phyloP scores from a whole-genome alignment of 2,888 invertebrate species.

The Polydrusus pterygomalis region DNA sequence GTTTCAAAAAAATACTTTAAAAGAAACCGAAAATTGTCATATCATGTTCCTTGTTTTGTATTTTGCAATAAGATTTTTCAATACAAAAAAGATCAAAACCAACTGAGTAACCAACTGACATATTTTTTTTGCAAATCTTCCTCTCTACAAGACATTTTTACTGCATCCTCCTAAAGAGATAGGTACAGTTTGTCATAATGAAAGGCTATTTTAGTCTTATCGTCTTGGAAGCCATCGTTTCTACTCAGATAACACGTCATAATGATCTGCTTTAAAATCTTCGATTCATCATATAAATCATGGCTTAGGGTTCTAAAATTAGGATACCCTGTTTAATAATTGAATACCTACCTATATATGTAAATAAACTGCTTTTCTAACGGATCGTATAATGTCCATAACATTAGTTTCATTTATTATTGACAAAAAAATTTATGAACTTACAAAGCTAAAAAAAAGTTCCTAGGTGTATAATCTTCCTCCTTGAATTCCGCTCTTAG shows the following conservation, averaged over 20 bases:
- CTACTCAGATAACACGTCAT: slow-evolving; percentile 71
- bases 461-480: slow-evolving; percentile 72
- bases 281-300: slow-evolving; percentile 77
- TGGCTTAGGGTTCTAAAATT: slow-evolving; percentile 73
- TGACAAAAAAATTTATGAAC: slow-evolving; percentile 59
- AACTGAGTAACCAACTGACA: slow-evolving; percentile 60
- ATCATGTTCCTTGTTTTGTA: too few relatives aligned
- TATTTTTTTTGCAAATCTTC: slow-evolving; percentile 73
- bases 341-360: too few relatives aligned
- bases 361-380: too few relatives aligned
- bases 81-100: too few relatives aligned
- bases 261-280: slow-evolving; percentile 70
- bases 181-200: slow-evolving; percentile 67
- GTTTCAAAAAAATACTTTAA: too few relatives aligned
- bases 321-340: too few relatives aligned
- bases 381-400: too few relatives aligned
- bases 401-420: too few relatives aligned
- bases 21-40: too few relatives aligned
- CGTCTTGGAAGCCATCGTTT: slow-evolving; percentile 54
- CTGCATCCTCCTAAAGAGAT: slow-evolving; percentile 68
- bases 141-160: slow-evolving; percentile 73
- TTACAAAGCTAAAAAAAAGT: slow-evolving; percentile 76
- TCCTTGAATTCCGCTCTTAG: slow-evolving; percentile 72
- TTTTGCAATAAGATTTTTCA: too few relatives aligned
- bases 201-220: slow-evolving; percentile 61